These are phyloP conservation scores for Rhynchopsitta pachyrhyncha DNA, from an alignment of 2,113 vertebrate species.

Conservation along the genomic window DNA sequence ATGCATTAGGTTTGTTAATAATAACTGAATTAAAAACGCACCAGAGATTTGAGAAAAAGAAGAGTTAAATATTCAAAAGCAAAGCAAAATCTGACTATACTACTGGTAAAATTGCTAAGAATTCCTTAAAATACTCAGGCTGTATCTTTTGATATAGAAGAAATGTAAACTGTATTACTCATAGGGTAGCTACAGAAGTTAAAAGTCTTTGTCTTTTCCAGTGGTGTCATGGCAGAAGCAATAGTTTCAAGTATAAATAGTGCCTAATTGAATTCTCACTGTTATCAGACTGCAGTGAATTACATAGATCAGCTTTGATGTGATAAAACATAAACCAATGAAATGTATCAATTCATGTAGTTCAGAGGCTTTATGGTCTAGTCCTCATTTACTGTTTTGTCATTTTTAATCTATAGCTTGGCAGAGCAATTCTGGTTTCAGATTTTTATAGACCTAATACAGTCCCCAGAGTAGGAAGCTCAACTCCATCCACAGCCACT, in stretches of 20 bases:
- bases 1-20: not conserved
- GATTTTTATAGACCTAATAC: not conserved
- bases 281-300: not conserved
- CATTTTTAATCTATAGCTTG: not conserved
- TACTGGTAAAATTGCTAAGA: not conserved
- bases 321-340: not conserved
- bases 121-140: not conserved
- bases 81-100: not conserved
- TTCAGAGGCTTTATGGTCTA: not conserved
- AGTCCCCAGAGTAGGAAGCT: not conserved
- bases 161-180: not conserved
- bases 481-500: not conserved
- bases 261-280: not conserved
- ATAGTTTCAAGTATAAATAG: not conserved
- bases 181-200: not conserved
- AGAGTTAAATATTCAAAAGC: not conserved
- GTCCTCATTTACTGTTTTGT: not conserved
- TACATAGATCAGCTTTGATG: not conserved
- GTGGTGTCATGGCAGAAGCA: not conserved
- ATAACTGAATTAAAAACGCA: not conserved
- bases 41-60: not conserved
- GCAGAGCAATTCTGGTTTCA: not conserved
- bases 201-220: not conserved
- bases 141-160: not conserved
- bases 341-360: not conserved